Base-by-base conservation (phyloP, 2,888 invertebrate species). In the Hydraecia micacea region DNA sequence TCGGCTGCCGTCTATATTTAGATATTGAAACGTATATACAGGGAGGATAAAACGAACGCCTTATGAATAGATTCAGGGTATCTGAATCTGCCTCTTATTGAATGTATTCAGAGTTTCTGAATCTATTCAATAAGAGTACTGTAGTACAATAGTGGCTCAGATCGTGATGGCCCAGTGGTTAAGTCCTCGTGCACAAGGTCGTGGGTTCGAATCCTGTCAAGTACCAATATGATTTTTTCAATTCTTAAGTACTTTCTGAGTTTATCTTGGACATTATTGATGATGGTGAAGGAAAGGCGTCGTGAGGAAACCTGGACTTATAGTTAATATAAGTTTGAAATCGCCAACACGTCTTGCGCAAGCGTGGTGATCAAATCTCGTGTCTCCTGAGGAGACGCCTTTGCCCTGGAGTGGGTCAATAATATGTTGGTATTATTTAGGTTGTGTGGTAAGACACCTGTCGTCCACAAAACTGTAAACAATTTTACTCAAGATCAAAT, bases 21-120 rank as follows among this genome's bases (percentile, higher is more conserved):
- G 18, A 62, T 15, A 67, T 42, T 73, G 13, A 18, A 73, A 65
- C 15, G 21, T 60, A 65, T 60, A 65, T 73, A 55, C 18, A 71
- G 9, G 63, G 25, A 52, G 49, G 18, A 52, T 32, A n/a, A 62
- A 52, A 39, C 0, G 11, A 52, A 42, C 0, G 11, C 15, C 32
- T 18, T 49, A 49, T 68, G 32, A 25, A 49, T 25, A 25, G 49
- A 32, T 49, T 32, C 32, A 9, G 42, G 28, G 2, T 5, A 13
- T 58, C 55, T n/a, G 55, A 58, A n/a, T 58, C n/a, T 58, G 11
- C n/a, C 13, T n/a, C n/a, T 58, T n/a, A 58, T n/a, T n/a, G n/a
- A 55, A 55, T 55, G 52, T 55, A 15, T 49, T 32, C 49, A 15
- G 42, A 42, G 21, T 7, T 21, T 46, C 42, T 28, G n/a, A 42